These are phyloP conservation scores for Vanacampus margaritifer DNA, from an alignment of 2,113 vertebrate genomes.

Conservation along the genomic window DNA sequence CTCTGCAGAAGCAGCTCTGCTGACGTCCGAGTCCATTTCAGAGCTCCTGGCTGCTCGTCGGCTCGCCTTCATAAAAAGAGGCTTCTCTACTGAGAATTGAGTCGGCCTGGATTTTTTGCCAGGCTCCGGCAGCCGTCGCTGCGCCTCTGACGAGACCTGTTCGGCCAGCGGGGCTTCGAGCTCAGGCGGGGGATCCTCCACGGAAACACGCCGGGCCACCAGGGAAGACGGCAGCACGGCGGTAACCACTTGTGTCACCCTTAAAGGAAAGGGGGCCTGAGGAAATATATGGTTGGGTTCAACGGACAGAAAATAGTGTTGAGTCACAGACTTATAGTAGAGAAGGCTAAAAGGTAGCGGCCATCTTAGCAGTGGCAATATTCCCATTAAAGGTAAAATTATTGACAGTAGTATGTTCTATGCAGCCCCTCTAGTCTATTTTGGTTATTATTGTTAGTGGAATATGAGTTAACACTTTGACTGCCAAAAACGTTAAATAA, in stretches of 20 bases:
- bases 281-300: too few relatives aligned
- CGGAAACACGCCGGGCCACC: constrained; percentile 69
- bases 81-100: constrained; percentile 17
- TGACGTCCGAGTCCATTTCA: constrained; percentile 26
- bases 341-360: too few relatives aligned
- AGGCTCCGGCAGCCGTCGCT: constrained; percentile 24
- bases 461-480: too few relatives aligned
- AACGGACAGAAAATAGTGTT: too few relatives aligned
- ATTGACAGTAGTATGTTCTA: too few relatives aligned
- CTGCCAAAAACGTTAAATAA: too few relatives aligned
- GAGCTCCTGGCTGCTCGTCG: constrained; percentile 26
- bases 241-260: constrained; percentile 70
- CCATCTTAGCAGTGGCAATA: too few relatives aligned
- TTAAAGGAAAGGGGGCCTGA: constrained; percentile 65
- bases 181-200: constrained; percentile 69
- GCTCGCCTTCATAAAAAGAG: constrained; percentile 19
- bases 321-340: too few relatives aligned
- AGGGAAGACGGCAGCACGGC: constrained; percentile 68
- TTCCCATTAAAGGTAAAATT: too few relatives aligned
- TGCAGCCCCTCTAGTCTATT: too few relatives aligned
- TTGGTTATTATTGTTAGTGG: too few relatives aligned
- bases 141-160: constrained; percentile 53
- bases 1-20: constrained; percentile 14
- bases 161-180: constrained; percentile 54
- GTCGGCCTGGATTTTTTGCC: constrained; percentile 32